phyloP scores from a whole-genome alignment of 2,797 vertebrate genomes.

The Antennarius maculatus region DNA sequence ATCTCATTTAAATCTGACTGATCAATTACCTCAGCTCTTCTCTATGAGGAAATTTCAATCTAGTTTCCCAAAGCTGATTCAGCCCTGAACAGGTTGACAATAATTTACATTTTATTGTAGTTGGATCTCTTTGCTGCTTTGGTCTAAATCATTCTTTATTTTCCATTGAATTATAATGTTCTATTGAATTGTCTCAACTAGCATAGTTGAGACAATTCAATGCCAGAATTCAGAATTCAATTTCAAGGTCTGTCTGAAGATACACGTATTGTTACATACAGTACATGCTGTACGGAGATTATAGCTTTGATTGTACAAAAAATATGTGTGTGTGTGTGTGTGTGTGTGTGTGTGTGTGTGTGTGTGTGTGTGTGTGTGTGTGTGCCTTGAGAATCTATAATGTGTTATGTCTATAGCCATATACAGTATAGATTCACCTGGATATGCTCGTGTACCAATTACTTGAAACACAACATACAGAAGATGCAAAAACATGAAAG shows the following conservation, averaged over 20 bases:
- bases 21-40: conserved; percentile 5
- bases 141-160: conserved; percentile 8
- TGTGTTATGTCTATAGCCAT: neutral
- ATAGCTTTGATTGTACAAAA: neutral
- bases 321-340: no score
- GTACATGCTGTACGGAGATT: neutral
- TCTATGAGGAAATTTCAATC: conserved; percentile 19
- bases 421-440: conserved; percentile 3
- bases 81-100: conserved; percentile 40
- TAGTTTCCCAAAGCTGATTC: conserved; percentile 35
- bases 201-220: neutral
- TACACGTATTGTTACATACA: neutral
- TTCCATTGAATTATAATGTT: neutral
- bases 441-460: neutral
- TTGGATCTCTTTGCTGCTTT: conserved; percentile 3
- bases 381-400: conserved; percentile 18
- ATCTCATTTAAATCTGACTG: neutral
- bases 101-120: conserved; percentile 29
- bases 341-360: no score
- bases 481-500: conserved; percentile 29
- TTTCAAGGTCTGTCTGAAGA: neutral
- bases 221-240: no score
- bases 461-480: conserved; percentile 16
- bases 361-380: no score
- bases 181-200: neutral